Percentiles rank a stretch among this genome's conserved stretches.
These are phyloP conservation scores for Pica pica DNA, from an alignment of 2,113 vertebrate species.

Conservation along the genomic window DNA sequence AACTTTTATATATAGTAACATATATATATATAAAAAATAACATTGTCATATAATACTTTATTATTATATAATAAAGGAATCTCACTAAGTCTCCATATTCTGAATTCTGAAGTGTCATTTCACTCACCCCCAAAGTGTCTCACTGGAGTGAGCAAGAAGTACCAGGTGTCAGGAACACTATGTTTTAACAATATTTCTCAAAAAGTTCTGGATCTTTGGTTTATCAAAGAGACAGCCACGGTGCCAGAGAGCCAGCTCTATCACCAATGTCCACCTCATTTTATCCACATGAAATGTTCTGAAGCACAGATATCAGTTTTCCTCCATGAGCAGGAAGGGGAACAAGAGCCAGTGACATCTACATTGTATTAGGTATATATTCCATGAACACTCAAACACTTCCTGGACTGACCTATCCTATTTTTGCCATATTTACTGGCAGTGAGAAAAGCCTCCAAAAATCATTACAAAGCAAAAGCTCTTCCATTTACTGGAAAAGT, in stretches of 20 bases:
- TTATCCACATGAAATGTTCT: neutral
- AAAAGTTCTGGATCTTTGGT: neutral
- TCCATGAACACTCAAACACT: neutral
- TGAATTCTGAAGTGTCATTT: neutral
- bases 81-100: neutral
- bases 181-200: neutral
- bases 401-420: neutral
- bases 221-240: neutral
- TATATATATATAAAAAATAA: no score
- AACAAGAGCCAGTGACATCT: neutral
- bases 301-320: neutral
- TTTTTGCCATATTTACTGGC: neutral
- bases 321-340: neutral
- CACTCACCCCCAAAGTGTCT: neutral
- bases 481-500: neutral
- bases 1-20: neutral
- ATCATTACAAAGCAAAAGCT: neutral
- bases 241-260: neutral
- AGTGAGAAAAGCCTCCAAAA: neutral
- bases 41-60: no score
- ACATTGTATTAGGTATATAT: neutral
- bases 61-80: neutral
- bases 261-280: neutral
- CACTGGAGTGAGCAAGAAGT: neutral
- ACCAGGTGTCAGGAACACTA: neutral